Percentiles rank a stretch among this genome's conserved stretches.
Conservation (phyloP, 2,797 vertebrate species). For the Chelon labrosus region DNA sequence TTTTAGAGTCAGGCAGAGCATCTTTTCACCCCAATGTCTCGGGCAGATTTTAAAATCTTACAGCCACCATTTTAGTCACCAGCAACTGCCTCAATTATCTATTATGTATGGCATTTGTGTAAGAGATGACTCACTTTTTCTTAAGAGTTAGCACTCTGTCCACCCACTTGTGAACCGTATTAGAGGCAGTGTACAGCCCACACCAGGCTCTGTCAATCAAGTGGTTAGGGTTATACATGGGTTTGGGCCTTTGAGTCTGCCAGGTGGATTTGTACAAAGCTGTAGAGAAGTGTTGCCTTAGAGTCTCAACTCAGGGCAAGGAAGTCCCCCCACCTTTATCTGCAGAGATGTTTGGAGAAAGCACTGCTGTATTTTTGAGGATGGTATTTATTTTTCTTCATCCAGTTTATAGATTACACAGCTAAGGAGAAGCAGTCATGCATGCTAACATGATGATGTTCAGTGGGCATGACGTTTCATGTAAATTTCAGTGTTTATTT, state of each 20-base stretch:
- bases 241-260: constrained; percentile 18
- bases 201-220: constrained; percentile 42
- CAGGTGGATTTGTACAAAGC: constrained; percentile 33
- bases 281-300: constrained; percentile 7
- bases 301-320: constrained; percentile 11
- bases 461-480: neutral
- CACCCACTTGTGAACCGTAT: constrained; percentile 45
- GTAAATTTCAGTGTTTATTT: neutral
- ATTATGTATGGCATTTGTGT: constrained; percentile 48
- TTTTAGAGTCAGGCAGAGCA: constrained; percentile 32
- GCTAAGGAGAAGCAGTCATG: too few relatives aligned
- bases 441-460: neutral
- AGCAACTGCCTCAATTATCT: constrained; percentile 36
- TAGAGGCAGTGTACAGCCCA: constrained; percentile 27
- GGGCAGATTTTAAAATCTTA: constrained; percentile 18
- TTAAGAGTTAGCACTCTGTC: constrained; percentile 43
- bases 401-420: too few relatives aligned
- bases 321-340: neutral
- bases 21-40: constrained; percentile 10
- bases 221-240: constrained; percentile 26
- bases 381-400: constrained; percentile 6
- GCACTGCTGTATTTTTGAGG: neutral
- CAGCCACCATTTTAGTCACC: constrained; percentile 20
- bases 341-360: neutral
- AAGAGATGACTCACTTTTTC: constrained; percentile 44